Base-by-base conservation (phyloP, 2,113 vertebrate species). In the Tychaedon coryphoeus region DNA sequence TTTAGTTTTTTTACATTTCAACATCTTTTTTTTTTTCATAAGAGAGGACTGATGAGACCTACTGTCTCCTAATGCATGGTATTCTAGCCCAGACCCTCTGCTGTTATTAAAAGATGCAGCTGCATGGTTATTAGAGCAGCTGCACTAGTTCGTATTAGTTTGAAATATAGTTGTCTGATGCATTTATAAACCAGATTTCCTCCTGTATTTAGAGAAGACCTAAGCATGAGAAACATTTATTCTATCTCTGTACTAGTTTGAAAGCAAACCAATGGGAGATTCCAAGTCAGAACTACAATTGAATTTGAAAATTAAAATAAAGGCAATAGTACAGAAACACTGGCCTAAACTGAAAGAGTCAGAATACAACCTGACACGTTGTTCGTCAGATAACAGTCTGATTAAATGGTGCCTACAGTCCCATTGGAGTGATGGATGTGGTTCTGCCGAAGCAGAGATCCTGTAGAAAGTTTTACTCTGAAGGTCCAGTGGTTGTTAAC, bases 1-100 rank as follows among this genome's bases (percentile, higher is more conserved):
- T 95, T 87, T 22, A 38, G 34, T 6, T 71, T 87, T 92, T 87
- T 91, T 34, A 26, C 50, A 81, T 85, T 92, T 81, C 3, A 17
- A 47, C 65, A 4, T 53, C 11, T 58, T 0, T 25, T 3, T 8
- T 25, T 3, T 16, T 33, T 14, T 1, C 9, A 23, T 29, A 33
- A 7, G 9, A 25, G 5, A 43, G 29, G 16, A 60, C 23, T 71
- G 57, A 56, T 64, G 76, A 85, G 43, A 77, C 22, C 43, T 74
- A 38, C 65, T 48, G 57, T 13, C 48, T 33, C 45, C 69, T 67
- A 47, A 71, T 9, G 26, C 17, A 22, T 26, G 6, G 6, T 64
- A 36, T 56, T 78, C 28, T 33, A 74, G 26, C 48, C 14, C 45
- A 74, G 47, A 89, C 70, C 26, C 31, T 95, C 56, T 70, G 23